A percentile compares a stretch with the other conserved stretches of the same genome.
These are phyloP conservation scores for Ctenodactylus gundi DNA, from an alignment of 2,113 vertebrate genomes.

Conservation along the genomic window DNA sequence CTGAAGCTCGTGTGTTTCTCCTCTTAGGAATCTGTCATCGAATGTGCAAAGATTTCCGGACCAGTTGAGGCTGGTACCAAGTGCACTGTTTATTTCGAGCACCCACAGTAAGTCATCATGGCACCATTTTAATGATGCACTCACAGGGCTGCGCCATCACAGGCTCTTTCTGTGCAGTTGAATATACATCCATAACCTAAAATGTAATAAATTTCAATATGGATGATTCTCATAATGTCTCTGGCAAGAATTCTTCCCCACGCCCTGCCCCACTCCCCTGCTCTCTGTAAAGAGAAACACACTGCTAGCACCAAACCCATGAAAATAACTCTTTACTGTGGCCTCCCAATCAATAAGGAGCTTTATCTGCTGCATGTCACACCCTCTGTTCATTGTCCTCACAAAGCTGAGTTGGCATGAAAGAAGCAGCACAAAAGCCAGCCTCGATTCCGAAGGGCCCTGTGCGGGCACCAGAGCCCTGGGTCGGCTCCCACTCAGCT, in stretches of 20 bases:
- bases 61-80: neutral
- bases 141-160: neutral
- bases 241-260: neutral
- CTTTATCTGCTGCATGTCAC: slow-evolving; percentile 44
- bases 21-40: neutral
- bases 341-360: slow-evolving; percentile 52
- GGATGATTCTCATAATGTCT: slow-evolving; percentile 6
- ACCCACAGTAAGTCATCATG: neutral
- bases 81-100: neutral
- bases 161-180: neutral
- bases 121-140: neutral
- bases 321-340: slow-evolving; percentile 42
- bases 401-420: slow-evolving; percentile 1
- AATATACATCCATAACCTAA: neutral
- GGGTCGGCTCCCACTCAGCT: neutral
- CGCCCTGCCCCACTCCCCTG: no score
- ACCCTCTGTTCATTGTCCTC: slow-evolving; percentile 63
- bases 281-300: neutral
- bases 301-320: neutral
- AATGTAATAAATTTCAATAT: neutral
- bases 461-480: neutral
- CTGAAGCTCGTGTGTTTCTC: neutral
- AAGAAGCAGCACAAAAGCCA: slow-evolving; percentile 21
- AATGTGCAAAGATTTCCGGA: neutral
- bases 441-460: neutral